Evolutionary conservation across 2,113 vertebrate genomes (phyloP).

Genomic region (Sciurus niger): DNA sequence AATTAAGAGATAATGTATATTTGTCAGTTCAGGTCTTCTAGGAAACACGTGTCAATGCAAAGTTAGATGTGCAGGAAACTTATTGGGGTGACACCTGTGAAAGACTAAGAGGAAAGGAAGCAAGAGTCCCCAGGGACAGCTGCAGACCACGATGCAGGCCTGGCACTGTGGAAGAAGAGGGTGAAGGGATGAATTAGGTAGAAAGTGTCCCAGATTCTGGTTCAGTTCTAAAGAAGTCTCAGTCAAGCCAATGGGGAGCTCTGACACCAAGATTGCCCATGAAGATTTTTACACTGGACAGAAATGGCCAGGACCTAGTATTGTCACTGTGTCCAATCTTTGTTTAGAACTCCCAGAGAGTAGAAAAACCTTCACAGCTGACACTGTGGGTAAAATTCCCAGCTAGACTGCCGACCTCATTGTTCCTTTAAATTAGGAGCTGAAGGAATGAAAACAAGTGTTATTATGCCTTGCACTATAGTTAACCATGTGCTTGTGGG

Average conservation of each 20-base stretch:
- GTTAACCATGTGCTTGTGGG: neutral
- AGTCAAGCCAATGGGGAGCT: neutral
- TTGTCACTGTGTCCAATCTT: neutral
- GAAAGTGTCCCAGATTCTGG: neutral
- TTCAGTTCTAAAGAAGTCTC: neutral
- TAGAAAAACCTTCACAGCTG: neutral
- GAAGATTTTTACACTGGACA: neutral
- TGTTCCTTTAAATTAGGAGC: slow-evolving; percentile 15
- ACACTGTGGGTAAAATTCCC: neutral
- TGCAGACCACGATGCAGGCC: neutral
- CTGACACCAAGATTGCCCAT: neutral
- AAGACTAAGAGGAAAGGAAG: neutral
- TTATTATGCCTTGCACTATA: neutral
- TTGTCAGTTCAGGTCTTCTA: neutral
- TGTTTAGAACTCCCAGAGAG: neutral
- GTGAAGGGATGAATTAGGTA: neutral
- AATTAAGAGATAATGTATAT: neutral
- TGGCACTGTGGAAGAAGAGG: neutral
- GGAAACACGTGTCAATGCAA: neutral
- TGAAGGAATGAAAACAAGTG: slow-evolving; percentile 44
- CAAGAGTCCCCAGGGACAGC: neutral
- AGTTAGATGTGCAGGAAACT: neutral
- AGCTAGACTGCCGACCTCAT: neutral
- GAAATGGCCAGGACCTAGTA: neutral
- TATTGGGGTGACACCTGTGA: neutral